Evolutionary conservation across 2,888 invertebrate genomes (phyloP), one percentile per base, ranked within the genome.

Genomic region (Anagyrus pseudococci): DNA sequence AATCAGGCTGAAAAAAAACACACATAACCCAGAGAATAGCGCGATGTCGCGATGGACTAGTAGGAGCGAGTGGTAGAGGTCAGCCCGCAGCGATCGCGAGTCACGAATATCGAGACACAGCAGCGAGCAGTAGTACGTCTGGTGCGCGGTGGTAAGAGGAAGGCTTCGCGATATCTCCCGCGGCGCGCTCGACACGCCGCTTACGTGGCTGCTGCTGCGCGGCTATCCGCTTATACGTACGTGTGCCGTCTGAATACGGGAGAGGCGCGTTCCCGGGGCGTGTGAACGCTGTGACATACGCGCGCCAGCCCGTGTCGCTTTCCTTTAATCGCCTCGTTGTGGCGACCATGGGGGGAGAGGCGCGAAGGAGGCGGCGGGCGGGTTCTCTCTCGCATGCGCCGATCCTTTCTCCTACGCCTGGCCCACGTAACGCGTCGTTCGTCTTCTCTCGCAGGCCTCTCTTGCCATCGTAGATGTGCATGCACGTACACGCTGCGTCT

Each of bases 251-350:
- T 43, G 19, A 17, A 43, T n/a, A 20, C 47, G 41, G 54, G 48
- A 47, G 53, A n/a, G 33, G 17, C 72, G 70, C 69, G 71, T 70
- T 71, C 71, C 29, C 29, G 75, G 76, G 77, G 79, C 80, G 80
- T 80, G 80, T 78, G 80, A 80, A 80, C 79, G 80, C 75, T 79
- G 79, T 80, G 80, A 80, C 80, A 80, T 78, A 78, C 79, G 79
- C 79, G 58, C 58, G 29, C 22, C 17, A n/a, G 29, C 58, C 71
- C 10, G 73, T 74, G 79, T 79, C 79, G 77, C 78, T 80, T 79
- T 79, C 78, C 29, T 77, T 79, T 75, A 79, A 79, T 78, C 73
- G 75, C 70, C 69, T 70, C 66, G 63, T n/a, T n/a, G n/a, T n/a
- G n/a, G 49, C 64, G 46, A 53, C 49, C 23, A 22, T 17, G 25